Evolutionary conservation across 2,888 invertebrate species (phyloP).

Genomic region (Pandemis corylana): DNA sequence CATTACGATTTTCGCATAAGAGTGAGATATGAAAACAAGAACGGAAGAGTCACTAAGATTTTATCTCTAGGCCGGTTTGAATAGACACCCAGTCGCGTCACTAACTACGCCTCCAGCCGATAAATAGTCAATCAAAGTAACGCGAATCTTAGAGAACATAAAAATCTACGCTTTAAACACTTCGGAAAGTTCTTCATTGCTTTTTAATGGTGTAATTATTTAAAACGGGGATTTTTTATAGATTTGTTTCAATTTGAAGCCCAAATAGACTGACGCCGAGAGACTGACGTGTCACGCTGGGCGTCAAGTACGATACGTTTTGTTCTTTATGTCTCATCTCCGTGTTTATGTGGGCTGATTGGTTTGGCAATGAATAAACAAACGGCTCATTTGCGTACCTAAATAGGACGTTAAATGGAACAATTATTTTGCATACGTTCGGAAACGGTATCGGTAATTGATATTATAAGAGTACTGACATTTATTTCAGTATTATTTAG

Average conservation of each 20-base stretch:
- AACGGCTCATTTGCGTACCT: conserved; percentile 50
- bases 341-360: conserved; percentile 58
- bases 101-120: conserved; percentile 46
- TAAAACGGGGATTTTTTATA: conserved; percentile 62
- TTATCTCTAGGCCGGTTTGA: not conserved
- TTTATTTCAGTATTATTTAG: not conserved
- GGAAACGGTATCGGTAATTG: conserved; percentile 14
- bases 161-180: conserved; percentile 56
- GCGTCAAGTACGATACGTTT: conserved; percentile 56
- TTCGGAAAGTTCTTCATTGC: conserved; percentile 56
- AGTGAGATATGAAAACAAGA: not conserved
- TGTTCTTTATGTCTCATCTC: conserved; percentile 57
- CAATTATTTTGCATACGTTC: conserved; percentile 35
- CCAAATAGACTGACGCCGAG: conserved; percentile 51
- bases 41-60: not conserved
- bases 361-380: conserved; percentile 49
- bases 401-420: conserved; percentile 42
- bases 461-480: not conserved
- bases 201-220: conserved; percentile 69
- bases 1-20: not conserved
- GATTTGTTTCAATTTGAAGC: conserved; percentile 60
- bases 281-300: conserved; percentile 57
- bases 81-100: conserved; percentile 5
- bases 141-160: conserved; percentile 56
- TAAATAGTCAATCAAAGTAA: conserved; percentile 61